Evolutionary conservation across 1,140 invertebrate genomes (phyloP).

Genomic region (Cotesia chilonis): DNA sequence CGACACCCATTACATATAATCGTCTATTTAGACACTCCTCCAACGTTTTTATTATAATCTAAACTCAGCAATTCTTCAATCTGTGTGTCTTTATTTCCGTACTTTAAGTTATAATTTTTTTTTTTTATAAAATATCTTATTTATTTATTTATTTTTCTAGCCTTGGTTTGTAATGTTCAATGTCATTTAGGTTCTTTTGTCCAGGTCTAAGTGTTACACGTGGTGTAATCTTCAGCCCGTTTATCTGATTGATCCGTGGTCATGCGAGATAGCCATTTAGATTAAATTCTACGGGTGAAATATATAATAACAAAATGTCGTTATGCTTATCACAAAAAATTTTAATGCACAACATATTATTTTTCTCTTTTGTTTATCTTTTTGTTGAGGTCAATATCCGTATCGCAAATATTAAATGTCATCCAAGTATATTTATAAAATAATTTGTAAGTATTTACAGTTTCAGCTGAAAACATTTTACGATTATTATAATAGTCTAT

Average conservation of each 20-base stretch:
- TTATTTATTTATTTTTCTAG: not conserved
- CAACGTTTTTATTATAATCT: conserved; percentile 8
- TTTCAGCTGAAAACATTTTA: not conserved
- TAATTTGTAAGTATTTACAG: not conserved
- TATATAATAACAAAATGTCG: not conserved
- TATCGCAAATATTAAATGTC: no score
- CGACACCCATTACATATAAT: conserved; percentile 50
- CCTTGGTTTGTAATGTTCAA: conserved; percentile 3
- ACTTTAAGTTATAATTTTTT: not conserved
- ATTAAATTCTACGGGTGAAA: not conserved
- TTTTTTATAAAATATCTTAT: not conserved
- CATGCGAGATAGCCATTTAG: conserved; percentile 12
- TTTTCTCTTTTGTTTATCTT: not conserved
- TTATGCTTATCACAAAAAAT: not conserved
- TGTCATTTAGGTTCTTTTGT: conserved; percentile 1
- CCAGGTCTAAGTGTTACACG: not conserved
- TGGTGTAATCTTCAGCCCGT: not conserved
- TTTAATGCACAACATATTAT: not conserved
- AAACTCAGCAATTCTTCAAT: conserved; percentile 20
- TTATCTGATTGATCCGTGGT: not conserved
- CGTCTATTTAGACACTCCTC: conserved; percentile 28
- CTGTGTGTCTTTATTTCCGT: not conserved
- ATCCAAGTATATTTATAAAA: no score
- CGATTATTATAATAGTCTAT: no score
- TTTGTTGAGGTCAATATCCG: no score